Percentiles rank a stretch among this genome's conserved stretches.
Conservation (phyloP, 2,797 vertebrate genomes). For the Oreochromis mossambicus region DNA sequence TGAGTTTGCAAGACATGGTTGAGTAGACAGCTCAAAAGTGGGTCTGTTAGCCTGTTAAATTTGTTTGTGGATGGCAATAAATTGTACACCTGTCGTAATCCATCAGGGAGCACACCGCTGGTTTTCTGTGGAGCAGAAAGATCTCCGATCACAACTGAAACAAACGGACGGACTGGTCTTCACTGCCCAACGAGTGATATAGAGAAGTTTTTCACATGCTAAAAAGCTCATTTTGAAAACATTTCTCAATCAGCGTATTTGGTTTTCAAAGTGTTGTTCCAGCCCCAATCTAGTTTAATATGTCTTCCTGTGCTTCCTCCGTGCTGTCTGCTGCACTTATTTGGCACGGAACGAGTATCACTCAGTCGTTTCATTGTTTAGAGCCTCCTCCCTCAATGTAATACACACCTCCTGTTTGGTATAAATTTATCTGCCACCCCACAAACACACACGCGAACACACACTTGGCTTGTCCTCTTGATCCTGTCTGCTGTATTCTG, state of each 20-base stretch:
- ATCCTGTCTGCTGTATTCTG: constrained; percentile 67
- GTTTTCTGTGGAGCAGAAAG: neutral
- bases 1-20: neutral
- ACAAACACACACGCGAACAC: constrained; percentile 16
- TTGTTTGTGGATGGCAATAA: neutral
- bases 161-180: neutral
- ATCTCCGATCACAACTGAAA: neutral
- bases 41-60: neutral
- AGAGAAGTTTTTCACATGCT: neutral
- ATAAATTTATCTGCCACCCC: constrained; percentile 33
- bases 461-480: constrained; percentile 56
- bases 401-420: constrained; percentile 48
- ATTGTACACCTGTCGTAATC: neutral
- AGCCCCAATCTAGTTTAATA: constrained; percentile 1
- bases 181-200: neutral
- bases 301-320: neutral
- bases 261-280: constrained; percentile 7
- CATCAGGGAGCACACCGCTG: neutral
- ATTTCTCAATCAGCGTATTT: neutral
- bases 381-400: constrained; percentile 23
- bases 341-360: constrained; percentile 17
- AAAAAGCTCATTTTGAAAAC: neutral
- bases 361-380: constrained; percentile 35
- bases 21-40: neutral
- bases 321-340: constrained; percentile 19